Evolutionary conservation across 2,888 invertebrate species (phyloP).

Genomic region (Raillietiella orientalis): DNA sequence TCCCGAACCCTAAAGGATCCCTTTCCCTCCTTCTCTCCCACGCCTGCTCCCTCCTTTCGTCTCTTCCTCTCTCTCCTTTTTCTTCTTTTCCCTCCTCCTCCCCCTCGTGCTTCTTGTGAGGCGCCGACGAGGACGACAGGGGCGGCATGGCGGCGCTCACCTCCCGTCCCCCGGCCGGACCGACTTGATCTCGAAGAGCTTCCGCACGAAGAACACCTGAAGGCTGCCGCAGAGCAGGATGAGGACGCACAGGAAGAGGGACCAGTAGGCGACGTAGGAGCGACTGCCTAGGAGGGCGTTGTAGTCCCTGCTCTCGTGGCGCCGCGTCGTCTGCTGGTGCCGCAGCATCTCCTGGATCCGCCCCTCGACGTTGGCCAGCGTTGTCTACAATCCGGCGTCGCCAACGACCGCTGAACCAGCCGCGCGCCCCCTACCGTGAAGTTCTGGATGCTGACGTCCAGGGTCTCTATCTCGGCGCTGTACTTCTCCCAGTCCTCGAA

Average conservation of each 20-base stretch:
- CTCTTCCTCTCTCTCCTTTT: no score
- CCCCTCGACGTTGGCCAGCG: slow-evolving; percentile 8
- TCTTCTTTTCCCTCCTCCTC: no score
- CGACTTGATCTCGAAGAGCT: slow-evolving; percentile 49
- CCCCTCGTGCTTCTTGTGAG: no score
- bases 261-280: slow-evolving; percentile 59
- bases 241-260: slow-evolving; percentile 48
- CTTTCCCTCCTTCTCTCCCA: no score
- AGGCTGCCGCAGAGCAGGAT: slow-evolving; percentile 39
- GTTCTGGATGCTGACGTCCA: slow-evolving; percentile 59
- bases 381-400: no score
- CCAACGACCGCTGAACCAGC: no score
- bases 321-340: slow-evolving; percentile 43
- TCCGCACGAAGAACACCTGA: slow-evolving; percentile 61
- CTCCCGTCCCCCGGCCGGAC: no score
- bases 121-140: no score
- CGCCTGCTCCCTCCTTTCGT: no score
- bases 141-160: no score
- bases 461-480: slow-evolving; percentile 51
- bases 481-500: slow-evolving; percentile 81
- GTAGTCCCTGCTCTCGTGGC: slow-evolving; percentile 46
- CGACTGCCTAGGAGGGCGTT: slow-evolving; percentile 50
- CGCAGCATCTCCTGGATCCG: slow-evolving; percentile 24
- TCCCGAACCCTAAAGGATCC: no score
- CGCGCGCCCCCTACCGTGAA: no score